Evolutionary conservation across 2,888 invertebrate genomes (phyloP), one percentile per base, ranked within the genome.

Genomic region (Chalcis sispes): DNA sequence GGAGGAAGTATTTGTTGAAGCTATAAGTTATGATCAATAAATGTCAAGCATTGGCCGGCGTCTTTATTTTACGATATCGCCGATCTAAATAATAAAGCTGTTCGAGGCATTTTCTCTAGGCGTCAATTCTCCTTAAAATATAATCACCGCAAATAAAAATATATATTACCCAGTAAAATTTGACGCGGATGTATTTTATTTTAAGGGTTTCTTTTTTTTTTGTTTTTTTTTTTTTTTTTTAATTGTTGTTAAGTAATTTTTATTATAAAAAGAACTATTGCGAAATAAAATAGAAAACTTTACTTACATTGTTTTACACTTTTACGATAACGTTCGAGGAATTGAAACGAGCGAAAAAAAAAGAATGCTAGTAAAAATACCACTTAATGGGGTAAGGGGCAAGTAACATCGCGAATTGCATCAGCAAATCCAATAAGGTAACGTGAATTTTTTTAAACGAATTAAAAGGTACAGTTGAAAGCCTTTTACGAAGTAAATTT

Each of bases 1-100:
- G 23, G 71, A 18, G 61, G 42, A 20, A 58, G 42, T 54, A 73
- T 73, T 77, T 74, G 77, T 74, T 74, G 67, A 77, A 66, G 67
- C 66, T 67, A 67, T 66, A 74, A 74, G 71, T 77, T 74, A 74
- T 58, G 77, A 74, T 74, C 77, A 72, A 77, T 77, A 77, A 77
- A 77, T 54, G 77, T 77, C 74, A 40, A 40, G 71, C 70, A 23
- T 65, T 56, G 71, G 40, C 40, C 62, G 29, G 54, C 27, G 69
- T 56, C 73, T 70, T 73, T 66, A 77, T 74, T 77, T 77, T 77
- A 77, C 61, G 77, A 77, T 70, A 62, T 74, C 73, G 70, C 69
- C 69, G 36, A 70, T 72, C 69, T 62, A 72, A 46, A n/a, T n/a
- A 71, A 72, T 67, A 76, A 61, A 40, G 48, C 61, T 64, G 69